Evolutionary conservation across 2,113 vertebrate species (phyloP).

Genomic region (Vireo altiloquus): DNA sequence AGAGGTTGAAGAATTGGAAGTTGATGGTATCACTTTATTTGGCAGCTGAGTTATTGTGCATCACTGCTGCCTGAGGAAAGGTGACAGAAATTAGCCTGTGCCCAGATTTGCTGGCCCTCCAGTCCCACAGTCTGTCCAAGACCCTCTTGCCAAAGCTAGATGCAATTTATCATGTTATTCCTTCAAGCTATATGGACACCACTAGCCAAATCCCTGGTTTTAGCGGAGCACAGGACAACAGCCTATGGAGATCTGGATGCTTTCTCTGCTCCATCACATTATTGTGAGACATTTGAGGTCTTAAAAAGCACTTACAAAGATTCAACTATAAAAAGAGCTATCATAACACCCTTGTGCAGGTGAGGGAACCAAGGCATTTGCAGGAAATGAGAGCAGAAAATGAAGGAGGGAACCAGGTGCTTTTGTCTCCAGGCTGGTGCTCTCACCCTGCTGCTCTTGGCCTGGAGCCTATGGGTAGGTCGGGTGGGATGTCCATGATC

Average conservation of each 20-base stretch:
- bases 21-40: not conserved
- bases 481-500: not conserved
- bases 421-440: not conserved
- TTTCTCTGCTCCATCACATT: not conserved
- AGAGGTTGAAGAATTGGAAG: not conserved
- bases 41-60: not conserved
- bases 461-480: not conserved
- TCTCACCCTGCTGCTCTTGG: not conserved
- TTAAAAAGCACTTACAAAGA: not conserved
- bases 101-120: not conserved
- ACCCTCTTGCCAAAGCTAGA: not conserved
- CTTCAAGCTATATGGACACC: not conserved
- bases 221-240: not conserved
- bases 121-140: not conserved
- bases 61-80: not conserved
- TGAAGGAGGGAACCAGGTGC: rapidly evolving
- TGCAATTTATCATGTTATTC: not conserved
- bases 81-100: not conserved
- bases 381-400: not conserved
- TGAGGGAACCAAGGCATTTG: not conserved
- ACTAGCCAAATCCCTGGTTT: not conserved
- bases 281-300: not conserved
- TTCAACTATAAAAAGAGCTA: not conserved
- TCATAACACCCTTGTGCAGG: not conserved
- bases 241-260: not conserved